A percentile compares a stretch with the other conserved stretches of the same genome.
These are phyloP conservation scores for Megaustenia siamemsis DNA, from an alignment of 2,888 invertebrate genomes.

Conservation along the genomic window DNA sequence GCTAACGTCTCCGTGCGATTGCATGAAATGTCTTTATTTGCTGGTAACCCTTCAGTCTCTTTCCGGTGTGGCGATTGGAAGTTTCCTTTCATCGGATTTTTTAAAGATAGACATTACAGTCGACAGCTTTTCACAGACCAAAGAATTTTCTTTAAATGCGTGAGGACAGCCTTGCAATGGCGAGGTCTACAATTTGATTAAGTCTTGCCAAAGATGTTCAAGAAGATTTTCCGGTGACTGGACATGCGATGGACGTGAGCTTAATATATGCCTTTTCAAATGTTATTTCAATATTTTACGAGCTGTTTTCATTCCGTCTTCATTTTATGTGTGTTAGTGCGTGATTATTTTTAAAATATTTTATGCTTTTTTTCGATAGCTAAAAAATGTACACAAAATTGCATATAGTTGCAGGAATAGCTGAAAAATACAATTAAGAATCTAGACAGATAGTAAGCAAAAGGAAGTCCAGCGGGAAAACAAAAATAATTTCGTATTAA, in stretches of 20 bases:
- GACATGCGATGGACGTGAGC: conserved; percentile 33
- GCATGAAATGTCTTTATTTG: not conserved
- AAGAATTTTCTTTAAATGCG: not conserved
- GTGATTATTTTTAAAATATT: not conserved
- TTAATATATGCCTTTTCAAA: not conserved
- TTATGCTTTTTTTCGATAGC: no score
- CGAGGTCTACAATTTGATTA: conserved; percentile 23
- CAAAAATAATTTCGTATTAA: no score
- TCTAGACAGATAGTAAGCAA: not conserved
- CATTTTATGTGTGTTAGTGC: not conserved
- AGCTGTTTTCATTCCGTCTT: not conserved
- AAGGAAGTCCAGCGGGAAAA: not conserved
- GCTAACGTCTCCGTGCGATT: not conserved
- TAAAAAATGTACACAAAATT: not conserved
- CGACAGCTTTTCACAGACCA: conserved; percentile 16
- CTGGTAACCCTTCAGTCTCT: not conserved
- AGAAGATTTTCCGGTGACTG: conserved; percentile 4
- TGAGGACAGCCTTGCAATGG: not conserved
- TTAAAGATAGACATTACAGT: not conserved
- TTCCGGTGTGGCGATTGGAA: not conserved
- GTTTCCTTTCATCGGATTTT: not conserved
- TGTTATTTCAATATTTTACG: conserved; percentile 7
- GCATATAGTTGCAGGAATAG: not conserved
- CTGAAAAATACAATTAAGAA: not conserved
- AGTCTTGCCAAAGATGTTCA: conserved; percentile 4